Base-by-base conservation (phyloP, 37 sponge, comb jelly and placozoan species). In the Tethya wilhelma region DNA sequence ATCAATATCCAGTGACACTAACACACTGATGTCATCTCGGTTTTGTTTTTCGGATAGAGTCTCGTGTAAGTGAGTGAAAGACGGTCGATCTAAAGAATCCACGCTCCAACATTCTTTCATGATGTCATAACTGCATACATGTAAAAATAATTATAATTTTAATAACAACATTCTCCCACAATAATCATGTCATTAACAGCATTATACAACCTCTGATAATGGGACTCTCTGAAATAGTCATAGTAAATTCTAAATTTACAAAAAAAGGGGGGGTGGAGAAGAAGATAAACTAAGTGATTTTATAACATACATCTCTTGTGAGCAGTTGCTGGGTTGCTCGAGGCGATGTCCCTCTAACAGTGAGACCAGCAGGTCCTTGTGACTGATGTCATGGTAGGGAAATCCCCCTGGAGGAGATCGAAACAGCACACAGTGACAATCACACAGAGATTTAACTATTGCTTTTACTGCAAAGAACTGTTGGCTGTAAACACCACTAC, bases 41-140 rank as follows among this genome's bases (percentile, higher is more conserved):
- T 11, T 12, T 17, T 26, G 20, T 2, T 23, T 69, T 29, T 60
- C 64, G 0, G 9, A 0, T 17, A 78, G 66, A 32, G 67, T 34
- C 12, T 64, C 49, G 22, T 59, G 69, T 8, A 91, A 84, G 5
- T 39, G 49, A 20, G 67, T 53, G 79, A 91, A 86, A 12, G 58
- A 42, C 34, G 87, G 92, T 32, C 92, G 25, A 8, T 77, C 65
- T 17, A n/a, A 22, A 0, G 79, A 69, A 20, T 63, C 41, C 17
- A 49, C 83, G 0, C 66, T 55, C 84, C 92, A 91, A 64, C 92
- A 91, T 40, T 73, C 58, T 26, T 57, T 41, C 83, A 91, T 91
- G 26, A 86, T 44, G 9, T 72, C 68, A 39, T 86, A 86, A 44
- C 92, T 91, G 76, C 0, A 63, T 17, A 31, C 23, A 32, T n/a